Evolutionary conservation across 1,140 invertebrate species (phyloP), one percentile per base, ranked within the genome.

Genomic region (Hylaeus volcanicus): DNA sequence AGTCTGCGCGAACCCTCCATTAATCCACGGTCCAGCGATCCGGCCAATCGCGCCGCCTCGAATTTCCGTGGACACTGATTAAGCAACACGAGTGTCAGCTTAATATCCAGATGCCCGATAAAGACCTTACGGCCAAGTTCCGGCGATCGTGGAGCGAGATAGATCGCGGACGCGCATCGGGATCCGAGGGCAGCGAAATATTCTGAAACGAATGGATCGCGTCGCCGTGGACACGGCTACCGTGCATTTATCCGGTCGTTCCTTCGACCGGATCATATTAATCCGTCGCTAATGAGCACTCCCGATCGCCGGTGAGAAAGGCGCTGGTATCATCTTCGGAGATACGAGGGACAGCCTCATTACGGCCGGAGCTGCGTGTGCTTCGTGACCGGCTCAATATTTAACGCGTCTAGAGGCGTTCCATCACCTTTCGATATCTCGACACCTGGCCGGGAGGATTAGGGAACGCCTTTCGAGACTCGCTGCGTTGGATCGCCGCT

Each of bases 201-300:
- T 65, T 72, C 69, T 39, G 74, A 83, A 78, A 86, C 80, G 70
- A 86, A 86, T 86, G 80, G 73, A 37, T 48, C 56, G 75, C 61
- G 80, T 83, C 77, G 75, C 61, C 56, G 55, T 74, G 75, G 72
- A 86, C 85, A 93, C 81, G 69, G 86, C 89, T 88, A 89, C 83
- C 82, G 88, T 90, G 88, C 86, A 91, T 91, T 90, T 91, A 88
- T 90, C 88, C 81, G 85, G 74, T 81, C 88, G 84, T 82, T 89
- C 80, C 77, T 69, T 53, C 78, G 87, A 86, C 82, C 81, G 89
- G 88, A 92, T 92, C 91, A 89, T 92, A 92, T 93, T 92, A 93
- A 92, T 92, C 89, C 89, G 65, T 78, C 82, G 83, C 91, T 93
- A 92, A 92, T 93, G 92, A 93, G 91, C 88, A 69, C 83, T 69